Conservation (phyloP, 2,113 vertebrate species). For the Ciconia boyciana region DNA sequence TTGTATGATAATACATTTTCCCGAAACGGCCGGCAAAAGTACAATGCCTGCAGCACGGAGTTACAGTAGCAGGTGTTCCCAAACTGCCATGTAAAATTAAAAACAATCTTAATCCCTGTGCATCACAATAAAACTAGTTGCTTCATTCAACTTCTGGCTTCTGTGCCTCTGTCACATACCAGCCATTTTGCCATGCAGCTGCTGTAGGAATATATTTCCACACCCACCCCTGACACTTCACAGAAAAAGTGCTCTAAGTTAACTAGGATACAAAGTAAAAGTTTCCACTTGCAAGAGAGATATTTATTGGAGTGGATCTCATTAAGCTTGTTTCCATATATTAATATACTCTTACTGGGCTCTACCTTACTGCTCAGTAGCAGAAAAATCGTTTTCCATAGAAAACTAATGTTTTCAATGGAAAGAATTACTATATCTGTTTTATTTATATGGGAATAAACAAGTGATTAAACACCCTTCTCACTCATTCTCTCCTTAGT, state of each 20-base stretch:
- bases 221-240: neutral
- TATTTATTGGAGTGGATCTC: neutral
- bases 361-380: neutral
- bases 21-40: constrained; percentile 95
- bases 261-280: neutral
- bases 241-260: neutral
- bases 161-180: neutral
- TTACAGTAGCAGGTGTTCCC: constrained; percentile 99
- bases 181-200: neutral
- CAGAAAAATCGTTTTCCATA: neutral
- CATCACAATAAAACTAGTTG: neutral
- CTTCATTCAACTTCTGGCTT: neutral
- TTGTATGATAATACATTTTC: constrained; percentile 97
- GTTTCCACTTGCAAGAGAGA: neutral
- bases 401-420: neutral
- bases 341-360: neutral
- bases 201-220: neutral
- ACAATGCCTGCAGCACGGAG: constrained; percentile 95
- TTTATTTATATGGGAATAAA: neutral
- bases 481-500: neutral
- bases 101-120: neutral
- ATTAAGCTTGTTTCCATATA: neutral
- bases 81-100: constrained; percentile 79
- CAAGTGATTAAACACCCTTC: neutral
- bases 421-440: neutral